Evolutionary conservation across 2,113 vertebrate species (phyloP).

Genomic region (Galbula dea): DNA sequence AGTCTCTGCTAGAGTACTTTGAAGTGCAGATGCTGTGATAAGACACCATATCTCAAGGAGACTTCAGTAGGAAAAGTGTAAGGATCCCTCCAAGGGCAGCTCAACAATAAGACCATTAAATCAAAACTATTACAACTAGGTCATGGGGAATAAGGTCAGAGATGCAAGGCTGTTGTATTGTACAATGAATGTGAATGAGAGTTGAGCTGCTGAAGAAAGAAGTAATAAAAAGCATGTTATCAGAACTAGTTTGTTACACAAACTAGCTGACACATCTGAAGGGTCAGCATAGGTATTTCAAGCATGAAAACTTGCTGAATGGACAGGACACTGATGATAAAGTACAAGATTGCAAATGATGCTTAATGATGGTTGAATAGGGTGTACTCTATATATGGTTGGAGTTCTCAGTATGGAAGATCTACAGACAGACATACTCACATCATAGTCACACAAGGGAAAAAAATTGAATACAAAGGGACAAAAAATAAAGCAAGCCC

Average conservation of each 20-base stretch:
- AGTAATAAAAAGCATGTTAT: neutral
- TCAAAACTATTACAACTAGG: constrained; percentile 13
- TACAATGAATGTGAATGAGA: constrained; percentile 27
- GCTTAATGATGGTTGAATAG: neutral
- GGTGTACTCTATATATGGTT: neutral
- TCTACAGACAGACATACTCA: neutral
- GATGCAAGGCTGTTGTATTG: neutral
- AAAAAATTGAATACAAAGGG: neutral
- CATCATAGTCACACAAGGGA: neutral
- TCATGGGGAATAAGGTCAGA: constrained; percentile 38
- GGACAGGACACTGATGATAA: neutral
- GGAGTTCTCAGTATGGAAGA: neutral
- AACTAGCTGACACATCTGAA: constrained; percentile 29
- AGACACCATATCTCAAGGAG: neutral
- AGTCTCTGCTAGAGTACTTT: neutral
- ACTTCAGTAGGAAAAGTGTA: neutral
- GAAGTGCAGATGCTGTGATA: neutral
- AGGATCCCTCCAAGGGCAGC: constrained; percentile 30
- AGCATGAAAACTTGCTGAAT: constrained; percentile 43
- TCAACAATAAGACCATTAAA: constrained; percentile 41
- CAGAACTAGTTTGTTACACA: constrained; percentile 42
- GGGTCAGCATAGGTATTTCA: constrained; percentile 30
- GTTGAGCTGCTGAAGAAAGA: neutral
- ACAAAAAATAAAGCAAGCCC: neutral
- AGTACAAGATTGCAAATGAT: constrained; percentile 2